phyloP scores from a whole-genome alignment of 2,888 invertebrate genomes.

The Oscheius sp. region DNA sequence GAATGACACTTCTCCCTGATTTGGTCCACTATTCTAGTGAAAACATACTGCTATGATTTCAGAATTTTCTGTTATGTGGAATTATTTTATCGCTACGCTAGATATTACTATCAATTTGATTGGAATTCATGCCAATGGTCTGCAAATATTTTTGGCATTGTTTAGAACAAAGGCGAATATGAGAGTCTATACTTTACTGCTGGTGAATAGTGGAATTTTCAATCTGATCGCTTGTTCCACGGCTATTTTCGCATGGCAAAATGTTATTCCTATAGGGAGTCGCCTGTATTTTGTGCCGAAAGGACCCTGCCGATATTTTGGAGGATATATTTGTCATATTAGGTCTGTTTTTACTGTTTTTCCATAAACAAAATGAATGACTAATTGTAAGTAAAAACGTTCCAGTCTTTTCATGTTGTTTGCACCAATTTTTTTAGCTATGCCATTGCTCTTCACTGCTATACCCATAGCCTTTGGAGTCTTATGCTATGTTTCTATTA shows the following conservation, averaged over 20 bases:
- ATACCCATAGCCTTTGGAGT: slow-evolving; percentile 13
- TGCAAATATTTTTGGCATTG: not conserved
- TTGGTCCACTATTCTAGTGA: too few relatives aligned
- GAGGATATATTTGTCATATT: slow-evolving; percentile 1
- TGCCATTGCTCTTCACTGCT: slow-evolving; percentile 3
- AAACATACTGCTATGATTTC: too few relatives aligned
- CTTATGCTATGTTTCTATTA: slow-evolving; percentile 10
- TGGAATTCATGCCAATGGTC: not conserved
- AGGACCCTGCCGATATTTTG: slow-evolving; percentile 3
- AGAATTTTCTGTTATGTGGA: too few relatives aligned
- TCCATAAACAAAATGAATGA: not conserved
- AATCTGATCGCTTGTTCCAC: not conserved
- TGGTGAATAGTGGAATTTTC: slow-evolving; percentile 12
- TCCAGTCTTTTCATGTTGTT: too few relatives aligned
- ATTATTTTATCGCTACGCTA: too few relatives aligned
- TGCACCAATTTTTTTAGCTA: not conserved
- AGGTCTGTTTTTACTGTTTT: not conserved
- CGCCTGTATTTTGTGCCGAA: not conserved
- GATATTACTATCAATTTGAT: not conserved
- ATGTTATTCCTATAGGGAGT: not conserved
- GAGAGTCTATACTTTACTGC: slow-evolving; percentile 1
- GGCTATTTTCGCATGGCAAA: not conserved
- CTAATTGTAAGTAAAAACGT: too few relatives aligned
- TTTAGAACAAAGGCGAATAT: not conserved
- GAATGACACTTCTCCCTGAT: too few relatives aligned